Conservation (phyloP, 2,113 vertebrate genomes). For the Acrocephalus kingi region DNA sequence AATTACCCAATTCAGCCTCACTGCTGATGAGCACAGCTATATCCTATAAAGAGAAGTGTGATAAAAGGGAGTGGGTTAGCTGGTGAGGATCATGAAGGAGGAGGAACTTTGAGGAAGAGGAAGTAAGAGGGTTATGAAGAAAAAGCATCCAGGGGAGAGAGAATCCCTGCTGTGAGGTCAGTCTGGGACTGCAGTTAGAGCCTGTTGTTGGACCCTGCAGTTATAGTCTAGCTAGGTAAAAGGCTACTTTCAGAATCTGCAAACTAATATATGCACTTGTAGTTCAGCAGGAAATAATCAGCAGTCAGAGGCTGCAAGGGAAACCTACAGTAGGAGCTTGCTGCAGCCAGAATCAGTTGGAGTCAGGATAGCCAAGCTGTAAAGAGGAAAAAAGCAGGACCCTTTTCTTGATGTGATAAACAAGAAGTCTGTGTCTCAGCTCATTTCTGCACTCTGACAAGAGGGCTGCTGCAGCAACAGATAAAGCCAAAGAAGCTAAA, state of each 20-base stretch:
- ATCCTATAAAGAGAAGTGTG: not conserved
- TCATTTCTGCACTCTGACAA: not conserved
- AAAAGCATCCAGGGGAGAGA: not conserved
- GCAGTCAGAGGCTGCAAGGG: not conserved
- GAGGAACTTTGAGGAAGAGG: no score
- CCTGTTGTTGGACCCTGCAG: not conserved
- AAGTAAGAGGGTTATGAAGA: not conserved
- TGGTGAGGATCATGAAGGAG: not conserved
- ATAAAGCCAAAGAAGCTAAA: not conserved
- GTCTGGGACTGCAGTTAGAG: not conserved
- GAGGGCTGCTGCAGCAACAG: not conserved
- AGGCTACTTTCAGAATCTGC: not conserved
- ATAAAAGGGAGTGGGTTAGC: not conserved
- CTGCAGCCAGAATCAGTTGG: not conserved
- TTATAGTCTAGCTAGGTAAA: not conserved
- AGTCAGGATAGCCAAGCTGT: not conserved
- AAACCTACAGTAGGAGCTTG: not conserved
- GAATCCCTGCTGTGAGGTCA: not conserved
- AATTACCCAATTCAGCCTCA: not conserved
- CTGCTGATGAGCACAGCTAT: no score
- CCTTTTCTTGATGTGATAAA: not conserved
- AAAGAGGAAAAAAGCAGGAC: not conserved
- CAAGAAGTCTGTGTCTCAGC: not conserved
- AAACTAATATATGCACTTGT: not conserved
- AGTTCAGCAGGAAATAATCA: not conserved